phyloP scores from a whole-genome alignment of 2,888 invertebrate genomes.

The Cordilura impudica region DNA sequence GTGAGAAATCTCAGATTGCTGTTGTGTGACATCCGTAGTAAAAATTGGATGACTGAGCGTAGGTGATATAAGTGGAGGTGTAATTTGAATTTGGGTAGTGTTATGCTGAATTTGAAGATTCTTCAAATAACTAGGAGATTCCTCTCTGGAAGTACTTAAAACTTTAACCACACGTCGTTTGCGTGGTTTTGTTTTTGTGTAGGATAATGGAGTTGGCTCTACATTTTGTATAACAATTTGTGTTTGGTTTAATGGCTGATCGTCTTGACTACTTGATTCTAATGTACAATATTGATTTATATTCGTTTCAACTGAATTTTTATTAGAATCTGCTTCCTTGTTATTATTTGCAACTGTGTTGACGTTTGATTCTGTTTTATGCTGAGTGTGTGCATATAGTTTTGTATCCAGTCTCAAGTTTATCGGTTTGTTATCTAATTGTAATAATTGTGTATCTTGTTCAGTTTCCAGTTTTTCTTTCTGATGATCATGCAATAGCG shows the following conservation, averaged over 20 bases:
- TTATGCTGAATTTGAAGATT: neutral
- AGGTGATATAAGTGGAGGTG: slow-evolving; percentile 36
- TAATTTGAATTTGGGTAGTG: neutral
- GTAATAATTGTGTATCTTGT: too few species aligned
- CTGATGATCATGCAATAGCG: too few species aligned
- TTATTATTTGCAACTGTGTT: neutral
- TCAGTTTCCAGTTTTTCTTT: too few species aligned
- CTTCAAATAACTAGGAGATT: neutral
- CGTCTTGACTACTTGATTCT: slow-evolving; percentile 1
- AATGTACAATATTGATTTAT: slow-evolving; percentile 11
- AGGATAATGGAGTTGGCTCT: neutral
- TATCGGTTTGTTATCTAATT: neutral
- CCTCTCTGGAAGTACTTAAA: slow-evolving; percentile 35
- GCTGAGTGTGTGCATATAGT: neutral
- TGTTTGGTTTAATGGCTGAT: slow-evolving; percentile 5
- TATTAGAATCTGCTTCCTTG: neutral
- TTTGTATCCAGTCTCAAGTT: neutral
- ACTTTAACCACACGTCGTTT: slow-evolving; percentile 43
- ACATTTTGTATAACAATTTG: slow-evolving; percentile 15
- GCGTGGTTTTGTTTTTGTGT: neutral
- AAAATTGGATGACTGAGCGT: slow-evolving; percentile 64
- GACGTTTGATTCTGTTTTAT: neutral
- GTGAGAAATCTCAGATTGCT: slow-evolving; percentile 13
- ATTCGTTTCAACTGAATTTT: neutral
- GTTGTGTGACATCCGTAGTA: slow-evolving; percentile 47